Conservation (phyloP, 2,888 invertebrate genomes). For the Caenorhabditis afra region DNA sequence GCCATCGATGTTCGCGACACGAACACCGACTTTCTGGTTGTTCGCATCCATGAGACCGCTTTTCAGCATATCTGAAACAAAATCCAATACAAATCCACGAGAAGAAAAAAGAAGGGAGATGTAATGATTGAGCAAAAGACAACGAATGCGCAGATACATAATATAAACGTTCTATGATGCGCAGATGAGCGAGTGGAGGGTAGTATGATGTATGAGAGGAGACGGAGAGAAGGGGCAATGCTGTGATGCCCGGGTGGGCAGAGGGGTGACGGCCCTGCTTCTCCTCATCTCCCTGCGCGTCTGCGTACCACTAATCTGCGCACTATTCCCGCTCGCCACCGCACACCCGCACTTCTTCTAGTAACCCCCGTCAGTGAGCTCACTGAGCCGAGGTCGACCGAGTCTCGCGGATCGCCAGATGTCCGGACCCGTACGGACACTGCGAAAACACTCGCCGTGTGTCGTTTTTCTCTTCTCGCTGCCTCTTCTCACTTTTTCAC, state of each 20-base stretch:
- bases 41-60: slow-evolving; percentile 50
- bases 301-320: slow-evolving; percentile 8
- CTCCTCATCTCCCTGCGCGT: slow-evolving; percentile 6
- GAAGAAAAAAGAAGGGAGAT: slow-evolving; percentile 10
- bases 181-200: slow-evolving; percentile 41
- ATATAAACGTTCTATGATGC: slow-evolving; percentile 41
- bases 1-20: slow-evolving; percentile 32
- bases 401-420: slow-evolving; percentile 29
- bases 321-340: slow-evolving; percentile 20
- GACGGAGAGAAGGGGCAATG: slow-evolving; percentile 34
- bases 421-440: slow-evolving; percentile 15
- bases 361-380: slow-evolving; percentile 29
- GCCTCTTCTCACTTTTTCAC: slow-evolving; percentile 1
- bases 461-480: slow-evolving; percentile 11
- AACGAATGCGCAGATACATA: slow-evolving; percentile 22
- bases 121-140: slow-evolving; percentile 12
- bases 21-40: slow-evolving; percentile 51
- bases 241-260: slow-evolving; percentile 24
- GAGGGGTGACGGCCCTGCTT: slow-evolving; percentile 37
- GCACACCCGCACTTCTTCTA: slow-evolving; percentile 51
- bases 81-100: slow-evolving; percentile 6
- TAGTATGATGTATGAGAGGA: slow-evolving; percentile 22
- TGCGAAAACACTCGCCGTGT: too few relatives aligned
- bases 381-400: slow-evolving; percentile 41
- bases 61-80: slow-evolving; percentile 50